phyloP scores from a whole-genome alignment of 1,140 invertebrate genomes.

The Drosophila ambigua region DNA sequence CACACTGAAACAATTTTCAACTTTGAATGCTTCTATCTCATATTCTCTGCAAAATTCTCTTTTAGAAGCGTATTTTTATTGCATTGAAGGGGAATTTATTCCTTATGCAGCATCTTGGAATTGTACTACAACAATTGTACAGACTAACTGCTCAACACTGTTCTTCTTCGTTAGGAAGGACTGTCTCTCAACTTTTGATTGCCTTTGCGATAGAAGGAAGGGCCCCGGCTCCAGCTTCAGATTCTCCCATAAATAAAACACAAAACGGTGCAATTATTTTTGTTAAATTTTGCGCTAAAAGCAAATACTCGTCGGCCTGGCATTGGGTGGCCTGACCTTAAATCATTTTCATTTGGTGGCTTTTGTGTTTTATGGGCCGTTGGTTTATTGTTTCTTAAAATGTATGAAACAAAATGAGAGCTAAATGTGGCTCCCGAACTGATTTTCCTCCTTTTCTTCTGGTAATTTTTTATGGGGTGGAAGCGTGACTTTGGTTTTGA shows the following conservation, averaged over 20 bases:
- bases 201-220: neutral
- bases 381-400: constrained; percentile 82
- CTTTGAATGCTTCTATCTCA: too few relatives aligned
- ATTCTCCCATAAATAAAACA: neutral
- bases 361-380: constrained; percentile 77
- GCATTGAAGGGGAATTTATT: too few relatives aligned
- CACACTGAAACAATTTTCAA: too few relatives aligned
- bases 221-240: neutral
- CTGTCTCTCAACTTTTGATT: too few relatives aligned
- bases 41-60: too few relatives aligned
- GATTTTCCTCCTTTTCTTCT: constrained; percentile 54
- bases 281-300: constrained; percentile 34
- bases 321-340: constrained; percentile 37
- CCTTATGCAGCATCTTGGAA: too few relatives aligned
- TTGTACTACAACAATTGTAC: too few relatives aligned
- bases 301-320: constrained; percentile 28
- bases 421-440: constrained; percentile 62
- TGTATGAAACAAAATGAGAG: constrained; percentile 78
- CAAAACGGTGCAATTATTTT: constrained; percentile 56
- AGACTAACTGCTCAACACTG: too few relatives aligned
- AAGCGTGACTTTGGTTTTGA: constrained; percentile 61
- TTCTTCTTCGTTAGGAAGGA: too few relatives aligned
- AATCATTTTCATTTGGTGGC: constrained; percentile 81
- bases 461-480: constrained; percentile 5
- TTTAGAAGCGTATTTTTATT: too few relatives aligned